Percentiles rank a stretch among this genome's conserved stretches.
phyloP scores from a whole-genome alignment of 2,113 vertebrate genomes.

The Chiloscyllium plagiosum region DNA sequence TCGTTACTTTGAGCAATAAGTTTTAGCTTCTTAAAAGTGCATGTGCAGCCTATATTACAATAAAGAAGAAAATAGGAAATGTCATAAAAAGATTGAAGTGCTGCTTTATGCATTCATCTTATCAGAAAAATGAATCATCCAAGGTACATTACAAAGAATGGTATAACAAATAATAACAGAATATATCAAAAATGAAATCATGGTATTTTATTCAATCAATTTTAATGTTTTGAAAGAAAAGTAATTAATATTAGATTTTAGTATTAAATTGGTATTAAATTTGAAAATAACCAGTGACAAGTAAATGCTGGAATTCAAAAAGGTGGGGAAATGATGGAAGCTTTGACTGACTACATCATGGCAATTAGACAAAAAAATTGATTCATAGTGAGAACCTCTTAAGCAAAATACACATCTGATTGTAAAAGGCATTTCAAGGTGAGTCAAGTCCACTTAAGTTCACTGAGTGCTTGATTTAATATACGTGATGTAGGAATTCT shows the following conservation, averaged over 20 bases:
- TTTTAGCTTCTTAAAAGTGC: neutral
- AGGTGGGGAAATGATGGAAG: neutral
- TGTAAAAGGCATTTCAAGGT: neutral
- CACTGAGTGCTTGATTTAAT: neutral
- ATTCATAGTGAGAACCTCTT: neutral
- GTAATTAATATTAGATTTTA: neutral
- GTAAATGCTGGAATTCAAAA: neutral
- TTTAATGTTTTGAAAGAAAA: neutral
- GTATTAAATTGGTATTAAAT: neutral
- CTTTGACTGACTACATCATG: neutral
- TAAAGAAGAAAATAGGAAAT: neutral
- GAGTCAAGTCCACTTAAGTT: neutral
- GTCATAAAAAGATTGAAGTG: neutral
- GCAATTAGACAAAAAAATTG: neutral
- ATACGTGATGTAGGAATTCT: neutral
- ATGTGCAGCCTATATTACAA: neutral
- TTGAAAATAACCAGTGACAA: neutral
- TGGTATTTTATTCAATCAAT: neutral
- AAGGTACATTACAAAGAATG: neutral
- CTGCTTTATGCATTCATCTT: neutral
- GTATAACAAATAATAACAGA: neutral
- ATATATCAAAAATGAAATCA: neutral
- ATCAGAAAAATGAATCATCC: neutral
- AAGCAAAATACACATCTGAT: neutral
- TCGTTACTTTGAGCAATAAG: neutral